Evolutionary conservation across 2,113 vertebrate genomes (phyloP).

Genomic region (Nerophis ophidion): DNA sequence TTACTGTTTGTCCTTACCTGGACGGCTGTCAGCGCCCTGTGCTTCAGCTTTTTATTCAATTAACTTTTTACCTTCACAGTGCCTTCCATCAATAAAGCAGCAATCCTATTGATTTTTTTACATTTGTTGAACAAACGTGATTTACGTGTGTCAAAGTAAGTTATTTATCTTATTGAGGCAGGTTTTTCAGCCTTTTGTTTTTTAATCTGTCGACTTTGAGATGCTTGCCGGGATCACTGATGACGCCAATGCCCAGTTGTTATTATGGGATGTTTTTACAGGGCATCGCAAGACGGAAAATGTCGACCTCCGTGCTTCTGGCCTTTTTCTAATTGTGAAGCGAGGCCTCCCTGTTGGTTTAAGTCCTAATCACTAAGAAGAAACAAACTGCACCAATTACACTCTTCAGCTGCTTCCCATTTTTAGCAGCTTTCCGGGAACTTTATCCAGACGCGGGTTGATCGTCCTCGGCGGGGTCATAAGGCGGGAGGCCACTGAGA

Average conservation of each 20-base stretch:
- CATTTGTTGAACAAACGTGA: too few species aligned
- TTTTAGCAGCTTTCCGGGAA: slow-evolving; percentile 45
- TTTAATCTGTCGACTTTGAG: not conserved
- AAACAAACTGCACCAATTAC: slow-evolving; percentile 45
- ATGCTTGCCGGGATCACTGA: slow-evolving; percentile 49
- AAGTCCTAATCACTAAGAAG: not conserved
- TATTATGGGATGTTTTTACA: slow-evolving; percentile 1
- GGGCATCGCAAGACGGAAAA: slow-evolving; percentile 17
- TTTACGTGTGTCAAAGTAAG: too few species aligned
- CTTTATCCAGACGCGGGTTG: slow-evolving; percentile 55
- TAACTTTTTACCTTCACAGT: too few species aligned
- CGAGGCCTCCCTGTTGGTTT: slow-evolving; percentile 26
- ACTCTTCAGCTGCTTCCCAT: slow-evolving; percentile 13
- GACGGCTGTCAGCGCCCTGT: too few species aligned
- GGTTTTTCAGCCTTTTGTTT: too few species aligned
- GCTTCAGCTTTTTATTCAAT: too few species aligned
- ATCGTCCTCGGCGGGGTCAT: slow-evolving; percentile 28
- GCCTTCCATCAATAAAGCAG: too few species aligned
- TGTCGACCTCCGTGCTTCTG: slow-evolving; percentile 20
- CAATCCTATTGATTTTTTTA: too few species aligned
- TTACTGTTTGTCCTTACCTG: too few species aligned
- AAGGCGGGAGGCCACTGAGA: slow-evolving; percentile 30
- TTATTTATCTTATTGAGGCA: too few species aligned
- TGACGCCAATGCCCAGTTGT: not conserved
- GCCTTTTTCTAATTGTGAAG: slow-evolving; percentile 19